Base-by-base conservation (phyloP, 2,113 vertebrate genomes). In the Camelus bactrianus region DNA sequence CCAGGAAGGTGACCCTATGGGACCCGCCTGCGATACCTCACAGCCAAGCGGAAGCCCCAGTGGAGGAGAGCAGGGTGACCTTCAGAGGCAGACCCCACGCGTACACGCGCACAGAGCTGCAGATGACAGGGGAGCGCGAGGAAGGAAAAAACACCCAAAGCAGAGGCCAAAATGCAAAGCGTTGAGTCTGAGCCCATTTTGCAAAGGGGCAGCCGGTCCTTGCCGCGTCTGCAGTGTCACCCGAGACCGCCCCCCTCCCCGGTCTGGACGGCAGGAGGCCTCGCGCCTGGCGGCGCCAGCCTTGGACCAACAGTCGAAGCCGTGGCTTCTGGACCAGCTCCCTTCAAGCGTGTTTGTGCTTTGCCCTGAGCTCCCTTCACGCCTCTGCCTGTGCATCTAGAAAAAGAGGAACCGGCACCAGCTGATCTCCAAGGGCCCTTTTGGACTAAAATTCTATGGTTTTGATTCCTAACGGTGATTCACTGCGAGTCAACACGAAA, bases 391-490 rank as follows among this genome's bases (percentile, higher is more conserved):
- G 0, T 3, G 17, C 22, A 0, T 10, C 70, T 58, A 12, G 16
- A n/a, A 30, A 38, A 12, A 0, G 9, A 70, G 30, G 38, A 16
- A 16, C 11, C 6, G 22, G 52, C 62, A 35, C n/a, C 13, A 22
- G 38, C 73, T 64, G 50, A 7, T 62, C 30, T 15, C 73, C 30
- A 14, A 6, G 5, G 62, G 32, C 24, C 16, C 46, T 85, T 89
- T n/a, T n/a, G 88, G 35, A 32, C 62, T 26, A 16, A 90, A 72
- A 65, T 65, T 38, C 52, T 15, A 0, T 19, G 87, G 28, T n/a
- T 93, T 92, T 62, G 72, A 38, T 86, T 94, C 87, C 46, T 28
- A 19, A n/a, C 48, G 42, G n/a, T 92, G 94, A 94, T 20, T 95
- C 95, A 86, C 1, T 0, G 4, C 89, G 95, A 96, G 60, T 92